Conservation (phyloP, 2,113 vertebrate species). For the Poeciliopsis retropinna region DNA sequence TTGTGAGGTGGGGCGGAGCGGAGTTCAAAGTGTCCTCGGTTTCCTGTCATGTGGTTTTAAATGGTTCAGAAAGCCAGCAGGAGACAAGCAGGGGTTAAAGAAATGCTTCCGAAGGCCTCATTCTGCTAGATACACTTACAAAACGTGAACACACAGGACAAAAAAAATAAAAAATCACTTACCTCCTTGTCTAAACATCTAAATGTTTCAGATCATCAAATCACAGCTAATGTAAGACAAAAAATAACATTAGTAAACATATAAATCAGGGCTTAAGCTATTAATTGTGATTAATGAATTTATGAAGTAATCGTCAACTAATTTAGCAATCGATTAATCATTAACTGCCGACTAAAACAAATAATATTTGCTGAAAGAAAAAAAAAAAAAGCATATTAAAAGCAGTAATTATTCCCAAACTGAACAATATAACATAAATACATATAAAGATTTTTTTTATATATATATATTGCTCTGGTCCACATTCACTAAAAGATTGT, state of each 20-base stretch:
- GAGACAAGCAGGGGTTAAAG: conserved; percentile 73
- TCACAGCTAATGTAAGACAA: not conserved
- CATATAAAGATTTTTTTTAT: too few species aligned
- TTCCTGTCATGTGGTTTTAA: conserved; percentile 80
- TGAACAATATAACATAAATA: too few species aligned
- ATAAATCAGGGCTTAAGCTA: not conserved
- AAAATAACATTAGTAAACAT: not conserved
- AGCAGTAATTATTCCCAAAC: too few species aligned
- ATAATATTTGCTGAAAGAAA: too few species aligned
- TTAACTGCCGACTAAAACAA: too few species aligned
- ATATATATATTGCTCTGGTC: too few species aligned
- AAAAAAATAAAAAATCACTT: too few species aligned
- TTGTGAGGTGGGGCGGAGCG: not conserved
- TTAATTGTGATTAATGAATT: too few species aligned
- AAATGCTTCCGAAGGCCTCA: conserved; percentile 64
- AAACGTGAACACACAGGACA: conserved; percentile 25
- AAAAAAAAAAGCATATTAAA: too few species aligned
- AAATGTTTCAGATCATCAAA: not conserved
- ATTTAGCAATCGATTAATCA: too few species aligned
- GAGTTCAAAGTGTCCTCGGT: conserved; percentile 73
- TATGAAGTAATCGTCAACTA: too few species aligned
- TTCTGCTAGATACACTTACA: conserved; percentile 62
- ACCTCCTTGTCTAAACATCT: not conserved
- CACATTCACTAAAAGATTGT: too few species aligned
- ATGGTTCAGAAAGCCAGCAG: conserved; percentile 71